Conservation (phyloP, 1,140 invertebrate genomes). For the Scaptomyza pallida region DNA sequence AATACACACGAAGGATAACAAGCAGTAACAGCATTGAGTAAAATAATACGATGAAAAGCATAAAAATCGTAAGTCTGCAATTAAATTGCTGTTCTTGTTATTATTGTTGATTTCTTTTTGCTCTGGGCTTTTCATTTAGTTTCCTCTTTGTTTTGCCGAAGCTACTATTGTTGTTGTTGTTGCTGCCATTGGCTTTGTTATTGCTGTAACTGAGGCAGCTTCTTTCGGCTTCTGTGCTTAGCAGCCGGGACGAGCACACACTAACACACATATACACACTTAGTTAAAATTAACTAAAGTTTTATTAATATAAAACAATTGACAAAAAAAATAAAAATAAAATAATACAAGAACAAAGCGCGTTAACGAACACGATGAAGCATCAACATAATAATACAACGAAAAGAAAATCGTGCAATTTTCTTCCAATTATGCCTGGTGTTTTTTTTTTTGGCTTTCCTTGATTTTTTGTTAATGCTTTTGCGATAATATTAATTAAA, state of each 20-base stretch:
- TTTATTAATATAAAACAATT: constrained; percentile 73
- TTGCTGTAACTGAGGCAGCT: constrained; percentile 29
- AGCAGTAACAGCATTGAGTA: constrained; percentile 26
- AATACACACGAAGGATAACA: constrained; percentile 29
- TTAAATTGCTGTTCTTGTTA: constrained; percentile 10
- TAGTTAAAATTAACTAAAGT: constrained; percentile 59
- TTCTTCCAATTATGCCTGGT: constrained; percentile 5
- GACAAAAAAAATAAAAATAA: constrained; percentile 32
- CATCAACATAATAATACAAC: constrained; percentile 24
- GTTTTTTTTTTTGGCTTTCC: constrained; percentile 9
- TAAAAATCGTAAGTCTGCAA: constrained; percentile 4
- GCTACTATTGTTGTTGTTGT: constrained; percentile 4
- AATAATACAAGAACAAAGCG: constrained; percentile 16
- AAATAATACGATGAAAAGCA: background rate
- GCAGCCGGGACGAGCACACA: constrained; percentile 21
- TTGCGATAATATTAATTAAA: constrained; percentile 19
- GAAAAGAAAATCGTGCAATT: constrained; percentile 32
- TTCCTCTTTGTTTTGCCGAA: constrained; percentile 6
- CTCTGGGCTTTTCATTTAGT: background rate
- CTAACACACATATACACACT: constrained; percentile 6
- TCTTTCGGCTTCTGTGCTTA: constrained; percentile 29
- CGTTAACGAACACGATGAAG: constrained; percentile 17
- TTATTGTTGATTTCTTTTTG: background rate
- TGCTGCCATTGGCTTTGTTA: constrained; percentile 8
- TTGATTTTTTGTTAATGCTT: constrained; percentile 21